Base-by-base conservation (phyloP, 92 coral and sea anemone species). In the Porites lobata region DNA sequence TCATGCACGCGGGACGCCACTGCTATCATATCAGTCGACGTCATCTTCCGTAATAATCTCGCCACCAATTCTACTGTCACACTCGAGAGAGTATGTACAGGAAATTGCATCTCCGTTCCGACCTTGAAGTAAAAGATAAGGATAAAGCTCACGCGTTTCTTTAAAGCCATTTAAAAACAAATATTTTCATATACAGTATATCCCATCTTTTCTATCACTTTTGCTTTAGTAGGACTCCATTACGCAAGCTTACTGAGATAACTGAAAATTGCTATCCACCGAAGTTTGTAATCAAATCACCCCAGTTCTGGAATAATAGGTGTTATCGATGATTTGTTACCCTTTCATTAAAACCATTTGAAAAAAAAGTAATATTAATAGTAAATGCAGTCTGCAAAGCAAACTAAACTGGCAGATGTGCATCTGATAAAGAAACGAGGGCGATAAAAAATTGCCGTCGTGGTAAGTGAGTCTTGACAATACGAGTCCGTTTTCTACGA, bases 121-220 rank as follows among this genome's bases (percentile, higher is more conserved):
- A 73, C 73, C 80, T 64, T 64, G 73, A 6, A 24, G 26, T 19
- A 62, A 73, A 80, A 84, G 87, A 84, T 84, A 84, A 84, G 80
- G 17, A 62, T 80, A 24, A 56, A 18, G 51, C 70, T 50, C 47
- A 38, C 47, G 47, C 6, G 47, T 38, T 38, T 38, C 47, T 38
- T 38, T 38, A 38, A 38, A 38, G 47, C 47, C 47, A 38, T 38
- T 38, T 38, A 0, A 38, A 38, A 38, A 38, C 47, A 38, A 38
- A 38, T 38, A 38, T 38, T 38, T 38, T 5, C 47, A 38, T 38
- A 38, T 38, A 38, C 47, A 38, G 47, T 38, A 38, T 38, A 38
- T 38, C 47, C 6, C 47, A 38, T 38, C 47, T 38, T 38, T 38
- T 38, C 47, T 2, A 38, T 38, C 47, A 2, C 47, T 38, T 4